Base-by-base conservation (phyloP, 2,888 invertebrate genomes). In the Diplolepis rosae region DNA sequence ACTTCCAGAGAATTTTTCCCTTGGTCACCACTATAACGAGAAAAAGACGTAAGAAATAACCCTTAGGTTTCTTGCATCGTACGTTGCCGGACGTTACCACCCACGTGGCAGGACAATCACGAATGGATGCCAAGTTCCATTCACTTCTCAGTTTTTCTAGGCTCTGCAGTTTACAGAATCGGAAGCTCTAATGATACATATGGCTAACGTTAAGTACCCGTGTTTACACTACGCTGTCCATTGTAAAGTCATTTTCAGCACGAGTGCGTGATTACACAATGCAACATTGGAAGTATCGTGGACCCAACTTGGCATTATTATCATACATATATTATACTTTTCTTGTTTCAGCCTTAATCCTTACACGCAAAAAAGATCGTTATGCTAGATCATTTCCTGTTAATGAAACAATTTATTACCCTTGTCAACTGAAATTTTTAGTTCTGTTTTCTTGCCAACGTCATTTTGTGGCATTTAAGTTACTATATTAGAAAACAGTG, bases 31-130 rank as follows among this genome's bases (percentile, higher is more conserved):
- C 30, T 61, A 68, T 73, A 76, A 73, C 75, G 70, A 74, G 74
- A 70, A 73, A 76, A 61, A 76, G 74, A 52, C 28, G 77, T 72
- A 82, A 80, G 78, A 78, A 77, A 35, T 70, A 75, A 75, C 74
- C 80, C 79, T 78, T 76, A 74, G 80, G 79, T 79, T 71, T 71
- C 73, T 72, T 71, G 22, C 75, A 70, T 72, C 70, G 30, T 51
- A 65, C 54, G 70, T 66, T 52, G 39, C 69, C 66, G 71, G 77
- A 74, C 66, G 71, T 61, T 71, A 69, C 82, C 84, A 83, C 84
- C 84, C 82, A 83, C 83, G 79, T 81, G 73, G 80, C 72, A 65
- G 61, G 56, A 68, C 72, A 76, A 68, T 73, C 70, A 9, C n/a
- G 30, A 39, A 45, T 27, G 24, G 22, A 30, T 15, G 32, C n/a